A percentile compares a stretch with the other conserved stretches of the same genome.
Evolutionary conservation across 2,888 invertebrate genomes (phyloP).

Genomic region (Eustalomyia histrio): DNA sequence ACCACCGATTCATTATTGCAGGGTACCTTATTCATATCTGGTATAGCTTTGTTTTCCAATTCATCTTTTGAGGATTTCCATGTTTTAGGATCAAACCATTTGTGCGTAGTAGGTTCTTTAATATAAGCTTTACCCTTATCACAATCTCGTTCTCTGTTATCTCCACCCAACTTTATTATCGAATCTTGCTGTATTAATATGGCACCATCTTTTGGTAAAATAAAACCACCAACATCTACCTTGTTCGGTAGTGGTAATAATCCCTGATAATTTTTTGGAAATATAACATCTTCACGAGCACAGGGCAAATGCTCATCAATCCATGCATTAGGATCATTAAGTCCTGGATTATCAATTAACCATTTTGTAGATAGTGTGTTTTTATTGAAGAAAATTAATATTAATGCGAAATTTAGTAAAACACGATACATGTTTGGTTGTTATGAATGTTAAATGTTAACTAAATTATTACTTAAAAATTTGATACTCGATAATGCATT

Average conservation of each 20-base stretch:
- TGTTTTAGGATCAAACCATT: slow-evolving; percentile 77
- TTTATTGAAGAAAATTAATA: slow-evolving; percentile 33
- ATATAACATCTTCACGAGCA: slow-evolving; percentile 73
- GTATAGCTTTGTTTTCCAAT: slow-evolving; percentile 65
- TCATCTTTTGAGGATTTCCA: slow-evolving; percentile 70
- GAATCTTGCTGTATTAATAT: slow-evolving; percentile 72
- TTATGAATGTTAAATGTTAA: slow-evolving; percentile 14
- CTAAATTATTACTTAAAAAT: slow-evolving; percentile 33
- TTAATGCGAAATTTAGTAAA: not conserved
- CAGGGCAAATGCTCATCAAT: slow-evolving; percentile 73
- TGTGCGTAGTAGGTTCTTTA: slow-evolving; percentile 68
- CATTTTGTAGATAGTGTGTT: slow-evolving; percentile 69
- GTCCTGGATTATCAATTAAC: slow-evolving; percentile 70
- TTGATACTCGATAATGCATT: not conserved
- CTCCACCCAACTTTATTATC: slow-evolving; percentile 69
- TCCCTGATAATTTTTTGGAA: slow-evolving; percentile 74
- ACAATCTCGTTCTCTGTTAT: slow-evolving; percentile 66
- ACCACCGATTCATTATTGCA: slow-evolving; percentile 76
- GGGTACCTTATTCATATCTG: slow-evolving; percentile 76
- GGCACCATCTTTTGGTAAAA: slow-evolving; percentile 73
- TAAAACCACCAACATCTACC: slow-evolving; percentile 71
- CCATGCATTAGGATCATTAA: slow-evolving; percentile 72
- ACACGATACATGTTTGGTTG: slow-evolving; percentile 31
- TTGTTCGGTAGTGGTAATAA: slow-evolving; percentile 71
- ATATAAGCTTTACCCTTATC: slow-evolving; percentile 71